phyloP scores from a whole-genome alignment of 2,797 vertebrate genomes.

The Thripadectes ignobilis region DNA sequence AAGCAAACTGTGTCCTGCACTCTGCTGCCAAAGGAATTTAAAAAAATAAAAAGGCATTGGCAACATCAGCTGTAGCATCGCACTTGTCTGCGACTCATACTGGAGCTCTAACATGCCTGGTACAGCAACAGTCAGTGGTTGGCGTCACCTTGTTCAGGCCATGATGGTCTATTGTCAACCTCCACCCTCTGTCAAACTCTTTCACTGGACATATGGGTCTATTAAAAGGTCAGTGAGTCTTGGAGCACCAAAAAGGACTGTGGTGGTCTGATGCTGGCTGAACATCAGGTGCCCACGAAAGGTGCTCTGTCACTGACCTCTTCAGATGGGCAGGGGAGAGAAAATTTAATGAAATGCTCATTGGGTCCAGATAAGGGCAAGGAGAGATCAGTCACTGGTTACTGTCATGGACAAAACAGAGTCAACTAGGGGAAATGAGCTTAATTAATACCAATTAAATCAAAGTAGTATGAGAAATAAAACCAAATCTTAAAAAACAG shows the following conservation, averaged over 20 bases:
- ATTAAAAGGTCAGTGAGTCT: background rate
- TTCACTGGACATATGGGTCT: background rate
- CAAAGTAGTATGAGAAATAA: background rate
- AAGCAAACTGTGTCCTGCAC: background rate
- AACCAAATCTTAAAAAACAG: background rate
- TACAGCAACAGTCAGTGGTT: background rate
- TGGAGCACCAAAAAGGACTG: background rate
- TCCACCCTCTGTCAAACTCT: background rate
- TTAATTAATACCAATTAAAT: background rate
- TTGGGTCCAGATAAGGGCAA: background rate
- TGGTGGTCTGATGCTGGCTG: background rate
- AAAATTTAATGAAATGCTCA: background rate
- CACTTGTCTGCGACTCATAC: background rate
- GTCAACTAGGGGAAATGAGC: background rate
- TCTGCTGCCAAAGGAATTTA: background rate
- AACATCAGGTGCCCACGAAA: background rate
- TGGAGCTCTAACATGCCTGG: background rate
- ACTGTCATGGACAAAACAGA: background rate
- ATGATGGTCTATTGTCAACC: background rate
- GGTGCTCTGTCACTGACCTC: background rate
- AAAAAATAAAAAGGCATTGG: background rate
- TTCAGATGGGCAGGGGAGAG: background rate
- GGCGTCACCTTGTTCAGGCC: background rate
- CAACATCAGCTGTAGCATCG: background rate
- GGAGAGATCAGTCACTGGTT: background rate